Percentiles rank a stretch among this genome's conserved stretches.
Conservation (phyloP, 2,797 vertebrate species). For the Carapus acus region DNA sequence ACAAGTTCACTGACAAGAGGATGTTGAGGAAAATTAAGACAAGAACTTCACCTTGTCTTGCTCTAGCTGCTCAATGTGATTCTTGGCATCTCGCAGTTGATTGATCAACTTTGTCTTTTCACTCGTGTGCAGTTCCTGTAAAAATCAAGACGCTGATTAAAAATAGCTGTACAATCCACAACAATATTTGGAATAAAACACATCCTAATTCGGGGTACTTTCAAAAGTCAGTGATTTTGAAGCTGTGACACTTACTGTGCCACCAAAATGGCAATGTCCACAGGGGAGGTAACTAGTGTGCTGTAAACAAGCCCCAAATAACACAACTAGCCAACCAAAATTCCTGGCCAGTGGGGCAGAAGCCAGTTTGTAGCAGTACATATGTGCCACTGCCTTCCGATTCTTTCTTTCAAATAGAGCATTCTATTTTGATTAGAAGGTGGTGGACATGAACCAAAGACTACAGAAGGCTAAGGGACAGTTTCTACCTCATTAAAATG, state of each 20-base stretch:
- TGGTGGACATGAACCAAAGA: neutral
- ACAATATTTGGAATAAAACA: too few relatives aligned
- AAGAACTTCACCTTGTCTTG: conserved; percentile 90
- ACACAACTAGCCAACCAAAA: conserved; percentile 60
- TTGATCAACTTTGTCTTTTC: conserved; percentile 97
- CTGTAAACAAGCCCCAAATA: conserved; percentile 43
- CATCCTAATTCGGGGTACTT: too few relatives aligned
- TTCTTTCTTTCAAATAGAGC: conserved; percentile 38
- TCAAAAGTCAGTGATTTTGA: conserved; percentile 9
- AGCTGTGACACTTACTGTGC: conserved; percentile 42
- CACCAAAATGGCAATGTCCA: conserved; percentile 50
- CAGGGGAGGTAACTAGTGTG: conserved; percentile 37
- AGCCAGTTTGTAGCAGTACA: conserved; percentile 27
- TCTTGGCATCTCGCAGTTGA: conserved; percentile 92
- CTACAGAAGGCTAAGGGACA: conserved; percentile 1
- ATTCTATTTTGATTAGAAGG: conserved; percentile 21
- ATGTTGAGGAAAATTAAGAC: conserved; percentile 15
- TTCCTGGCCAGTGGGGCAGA: conserved; percentile 52
- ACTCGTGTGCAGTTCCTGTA: conserved; percentile 88
- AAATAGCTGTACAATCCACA: too few relatives aligned
- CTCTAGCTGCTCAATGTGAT: conserved; percentile 94
- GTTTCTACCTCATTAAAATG: neutral
- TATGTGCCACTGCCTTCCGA: conserved; percentile 32
- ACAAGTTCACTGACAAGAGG: conserved; percentile 13
- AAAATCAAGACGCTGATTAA: conserved; percentile 25